Base-by-base conservation (phyloP, 2,888 invertebrate genomes). In the Unio pictorum region DNA sequence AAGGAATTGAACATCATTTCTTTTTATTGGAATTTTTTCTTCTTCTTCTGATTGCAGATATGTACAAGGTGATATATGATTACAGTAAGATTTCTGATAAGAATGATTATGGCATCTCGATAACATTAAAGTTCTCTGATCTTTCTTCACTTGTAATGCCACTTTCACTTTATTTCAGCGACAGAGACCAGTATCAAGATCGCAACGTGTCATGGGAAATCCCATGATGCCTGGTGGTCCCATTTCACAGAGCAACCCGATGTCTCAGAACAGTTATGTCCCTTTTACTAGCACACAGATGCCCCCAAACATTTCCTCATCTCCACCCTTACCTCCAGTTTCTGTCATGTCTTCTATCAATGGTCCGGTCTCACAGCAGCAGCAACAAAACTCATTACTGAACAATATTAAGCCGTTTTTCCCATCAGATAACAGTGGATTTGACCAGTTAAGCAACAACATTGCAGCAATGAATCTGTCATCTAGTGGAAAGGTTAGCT, bases 401-500 rank as follows among this genome's bases (percentile, higher is more conserved):
- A 72, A 75, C 70, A 72, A 64, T 60, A 69, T 72, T 56, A 78
- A 78, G 60, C 78, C 74, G 20, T 76, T 74, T 68, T 63, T 68
- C 28, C 78, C 75, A 55, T 67, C 30, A 55, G 45, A 45, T 45
- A 45, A 45, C 45, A 45, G 11, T 45, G 45, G 45, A 45, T 45
- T 15, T 45, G 45, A 45, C 45, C 45, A 45, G 15, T 45, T 85
- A 65, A 77, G 84, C 28, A 84, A 80, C 75, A 84, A 84, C 68
- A 85, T 87, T 78, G 80, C 85, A 65, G 86, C 86, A 56, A 73
- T 87, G 70, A 86, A 84, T 77, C 80, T 87, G 72, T 81, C 79
- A 26, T 71, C 78, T 11, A 66, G 76, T 26, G 72, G 78, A 64
- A 81, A 83, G 76, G 81, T 80, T 30, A 64, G 59, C 45, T 45